These are phyloP conservation scores for Merops nubicus DNA, from an alignment of 2,113 vertebrate genomes.

Conservation along the genomic window DNA sequence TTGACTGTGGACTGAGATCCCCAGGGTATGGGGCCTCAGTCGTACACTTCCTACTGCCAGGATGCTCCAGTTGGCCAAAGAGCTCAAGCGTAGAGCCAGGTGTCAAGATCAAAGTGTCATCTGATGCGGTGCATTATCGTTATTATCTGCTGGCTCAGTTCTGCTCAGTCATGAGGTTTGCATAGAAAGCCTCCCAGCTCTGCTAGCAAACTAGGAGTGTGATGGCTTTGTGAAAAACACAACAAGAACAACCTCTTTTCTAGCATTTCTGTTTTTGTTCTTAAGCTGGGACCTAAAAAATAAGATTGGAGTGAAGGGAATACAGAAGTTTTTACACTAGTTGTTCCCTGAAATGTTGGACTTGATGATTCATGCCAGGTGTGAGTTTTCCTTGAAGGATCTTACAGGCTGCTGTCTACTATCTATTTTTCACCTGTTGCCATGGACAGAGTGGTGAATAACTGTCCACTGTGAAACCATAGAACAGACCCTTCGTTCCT, in stretches of 20 bases:
- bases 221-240: neutral
- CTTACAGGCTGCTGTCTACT: neutral
- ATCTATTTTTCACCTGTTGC: constrained; percentile 41
- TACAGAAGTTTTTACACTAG: neutral
- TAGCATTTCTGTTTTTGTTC: neutral
- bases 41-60: neutral
- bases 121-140: rapidly evolving
- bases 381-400: constrained; percentile 5
- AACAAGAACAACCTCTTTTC: neutral
- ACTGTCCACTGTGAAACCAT: neutral
- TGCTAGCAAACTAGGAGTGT: neutral
- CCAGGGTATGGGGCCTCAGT: neutral
- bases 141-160: neutral
- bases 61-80: neutral
- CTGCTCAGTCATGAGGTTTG: neutral
- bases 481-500: constrained; percentile 4
- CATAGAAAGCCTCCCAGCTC: neutral
- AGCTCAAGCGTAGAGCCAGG: neutral
- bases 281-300: neutral
- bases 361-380: neutral
- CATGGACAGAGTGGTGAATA: neutral
- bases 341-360: neutral
- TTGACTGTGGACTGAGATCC: neutral
- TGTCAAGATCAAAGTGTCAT: neutral
- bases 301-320: neutral